Evolutionary conservation across 2,888 invertebrate genomes (phyloP).

Genomic region (Aplocera efformata): DNA sequence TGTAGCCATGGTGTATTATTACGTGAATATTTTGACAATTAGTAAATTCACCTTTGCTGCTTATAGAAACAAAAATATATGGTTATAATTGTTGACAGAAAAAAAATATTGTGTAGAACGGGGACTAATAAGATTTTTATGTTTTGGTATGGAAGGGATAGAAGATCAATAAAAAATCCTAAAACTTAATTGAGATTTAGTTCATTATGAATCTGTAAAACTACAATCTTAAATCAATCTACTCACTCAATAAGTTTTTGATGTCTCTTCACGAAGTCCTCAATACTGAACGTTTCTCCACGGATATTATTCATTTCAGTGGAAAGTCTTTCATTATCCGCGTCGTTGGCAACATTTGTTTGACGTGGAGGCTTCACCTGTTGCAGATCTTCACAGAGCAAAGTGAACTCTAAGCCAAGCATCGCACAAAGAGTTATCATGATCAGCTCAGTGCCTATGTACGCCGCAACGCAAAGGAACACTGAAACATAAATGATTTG

Average conservation of each 20-base stretch:
- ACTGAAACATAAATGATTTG: slow-evolving; percentile 35
- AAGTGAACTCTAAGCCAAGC: slow-evolving; percentile 42
- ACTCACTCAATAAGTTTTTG: slow-evolving; percentile 50
- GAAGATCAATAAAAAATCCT: too few relatives aligned
- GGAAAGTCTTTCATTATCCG: background rate
- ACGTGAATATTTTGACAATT: too few relatives aligned
- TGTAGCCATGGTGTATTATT: too few relatives aligned
- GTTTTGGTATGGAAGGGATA: too few relatives aligned
- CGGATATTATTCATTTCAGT: background rate
- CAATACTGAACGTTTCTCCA: slow-evolving; percentile 22
- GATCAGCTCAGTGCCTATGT: slow-evolving; percentile 40
- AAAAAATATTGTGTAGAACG: too few relatives aligned
- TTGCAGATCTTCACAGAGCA: slow-evolving; percentile 46
- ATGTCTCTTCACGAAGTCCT: slow-evolving; percentile 43
- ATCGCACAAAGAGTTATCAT: slow-evolving; percentile 43
- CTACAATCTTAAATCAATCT: background rate
- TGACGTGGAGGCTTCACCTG: slow-evolving; percentile 25
- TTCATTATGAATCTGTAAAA: too few relatives aligned
- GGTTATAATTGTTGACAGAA: too few relatives aligned
- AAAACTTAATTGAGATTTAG: too few relatives aligned
- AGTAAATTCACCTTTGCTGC: too few relatives aligned
- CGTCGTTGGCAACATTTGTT: background rate
- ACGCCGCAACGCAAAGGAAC: slow-evolving; percentile 29
- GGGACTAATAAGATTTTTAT: too few relatives aligned
- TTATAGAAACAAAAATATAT: too few relatives aligned